These are phyloP conservation scores for Hyposmocoma kahamanoa DNA, from an alignment of 1,140 invertebrate species.

Conservation along the genomic window DNA sequence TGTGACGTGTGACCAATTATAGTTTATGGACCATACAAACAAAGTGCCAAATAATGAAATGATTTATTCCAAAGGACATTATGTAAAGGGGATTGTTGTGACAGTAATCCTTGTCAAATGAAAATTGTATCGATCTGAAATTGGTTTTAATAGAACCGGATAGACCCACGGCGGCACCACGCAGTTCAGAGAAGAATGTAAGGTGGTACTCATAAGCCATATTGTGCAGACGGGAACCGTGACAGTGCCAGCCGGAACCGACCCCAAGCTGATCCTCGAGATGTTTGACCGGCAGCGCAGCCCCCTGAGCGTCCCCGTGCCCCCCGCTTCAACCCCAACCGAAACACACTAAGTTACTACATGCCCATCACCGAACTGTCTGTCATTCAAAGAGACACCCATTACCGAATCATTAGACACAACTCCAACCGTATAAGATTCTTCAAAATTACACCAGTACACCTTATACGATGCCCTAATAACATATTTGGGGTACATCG, in stretches of 20 bases:
- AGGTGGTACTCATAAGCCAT: slow-evolving; percentile 58
- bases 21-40: too few species aligned
- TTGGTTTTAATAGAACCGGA: slow-evolving; percentile 7
- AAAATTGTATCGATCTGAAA: too few species aligned
- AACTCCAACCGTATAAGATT: background rate
- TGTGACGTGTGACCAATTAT: too few species aligned
- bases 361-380: background rate
- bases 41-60: too few species aligned
- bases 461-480: too few species aligned
- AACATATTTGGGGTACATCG: too few species aligned
- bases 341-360: slow-evolving; percentile 27
- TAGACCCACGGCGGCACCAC: slow-evolving; percentile 50
- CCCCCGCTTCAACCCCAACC: slow-evolving; percentile 32
- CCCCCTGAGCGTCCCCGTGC: slow-evolving; percentile 54
- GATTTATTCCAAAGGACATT: too few species aligned
- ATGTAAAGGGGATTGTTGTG: too few species aligned
- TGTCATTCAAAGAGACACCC: background rate
- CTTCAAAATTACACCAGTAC: background rate
- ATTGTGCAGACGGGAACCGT: slow-evolving; percentile 66
- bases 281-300: slow-evolving; percentile 70
- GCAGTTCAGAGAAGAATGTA: slow-evolving; percentile 57
- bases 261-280: slow-evolving; percentile 72
- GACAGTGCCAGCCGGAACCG: slow-evolving; percentile 69
- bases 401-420: background rate
- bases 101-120: too few species aligned